Evolutionary conservation across 2,888 invertebrate genomes (phyloP).

Genomic region (Xanthorhoe spadicearia): DNA sequence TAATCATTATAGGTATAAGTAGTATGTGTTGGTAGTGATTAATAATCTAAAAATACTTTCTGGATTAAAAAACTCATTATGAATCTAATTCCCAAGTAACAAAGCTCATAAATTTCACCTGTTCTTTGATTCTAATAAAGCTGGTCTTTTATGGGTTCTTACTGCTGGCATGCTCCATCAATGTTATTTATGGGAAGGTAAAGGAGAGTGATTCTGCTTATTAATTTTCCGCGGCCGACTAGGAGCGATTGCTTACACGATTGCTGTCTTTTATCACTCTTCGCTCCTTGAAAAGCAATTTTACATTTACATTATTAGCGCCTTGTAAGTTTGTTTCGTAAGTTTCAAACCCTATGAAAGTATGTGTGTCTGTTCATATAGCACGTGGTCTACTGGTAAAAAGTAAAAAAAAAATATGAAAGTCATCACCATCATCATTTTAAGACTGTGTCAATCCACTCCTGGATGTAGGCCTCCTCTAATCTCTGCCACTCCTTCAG

Average conservation of each 20-base stretch:
- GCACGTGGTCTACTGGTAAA: too few relatives aligned
- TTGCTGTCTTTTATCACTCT: slow-evolving; percentile 64
- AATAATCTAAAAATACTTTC: slow-evolving; percentile 12
- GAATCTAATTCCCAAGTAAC: slow-evolving; percentile 22
- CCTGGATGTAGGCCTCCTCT: too few relatives aligned
- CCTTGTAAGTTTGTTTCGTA: too few relatives aligned
- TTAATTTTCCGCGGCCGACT: slow-evolving; percentile 74
- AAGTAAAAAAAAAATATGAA: too few relatives aligned
- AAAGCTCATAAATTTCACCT: slow-evolving; percentile 55
- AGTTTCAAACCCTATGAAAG: too few relatives aligned
- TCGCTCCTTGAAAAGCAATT: slow-evolving; percentile 26
- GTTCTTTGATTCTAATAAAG: slow-evolving; percentile 73
- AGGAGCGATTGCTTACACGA: slow-evolving; percentile 74
- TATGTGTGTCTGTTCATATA: too few relatives aligned
- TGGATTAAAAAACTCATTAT: slow-evolving; percentile 26
- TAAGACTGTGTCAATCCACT: too few relatives aligned
- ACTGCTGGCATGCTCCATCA: slow-evolving; percentile 74
- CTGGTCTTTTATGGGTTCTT: slow-evolving; percentile 67
- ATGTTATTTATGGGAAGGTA: slow-evolving; percentile 77
- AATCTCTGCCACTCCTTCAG: too few relatives aligned
- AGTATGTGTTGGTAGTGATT: too few relatives aligned
- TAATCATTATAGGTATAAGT: too few relatives aligned
- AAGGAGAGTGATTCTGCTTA: slow-evolving; percentile 79
- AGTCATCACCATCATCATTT: too few relatives aligned
- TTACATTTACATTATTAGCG: background rate